A percentile compares a stretch with the other conserved stretches of the same genome.
Conservation (phyloP, 2,888 invertebrate genomes). For the Lucinisca nassula region DNA sequence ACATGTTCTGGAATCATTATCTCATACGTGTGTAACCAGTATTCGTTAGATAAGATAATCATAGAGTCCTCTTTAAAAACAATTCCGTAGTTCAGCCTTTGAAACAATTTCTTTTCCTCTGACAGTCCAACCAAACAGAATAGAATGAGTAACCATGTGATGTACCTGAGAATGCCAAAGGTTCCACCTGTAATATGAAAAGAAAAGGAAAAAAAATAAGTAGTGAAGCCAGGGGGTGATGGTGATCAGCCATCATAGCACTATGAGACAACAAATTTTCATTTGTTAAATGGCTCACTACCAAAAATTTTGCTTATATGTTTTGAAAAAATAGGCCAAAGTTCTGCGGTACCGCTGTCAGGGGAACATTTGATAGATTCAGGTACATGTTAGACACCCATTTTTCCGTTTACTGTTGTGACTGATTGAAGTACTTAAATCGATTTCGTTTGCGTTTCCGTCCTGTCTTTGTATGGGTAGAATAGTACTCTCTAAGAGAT, state of each 20-base stretch:
- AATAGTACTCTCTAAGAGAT: too few relatives aligned
- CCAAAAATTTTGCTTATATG: background rate
- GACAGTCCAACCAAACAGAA: background rate
- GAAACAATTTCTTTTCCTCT: background rate
- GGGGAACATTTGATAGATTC: too few relatives aligned
- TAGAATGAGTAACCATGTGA: background rate
- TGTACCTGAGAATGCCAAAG: background rate
- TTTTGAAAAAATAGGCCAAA: conserved; percentile 18
- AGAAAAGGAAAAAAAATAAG: background rate
- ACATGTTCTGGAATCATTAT: background rate
- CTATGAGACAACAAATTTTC: conserved; percentile 27
- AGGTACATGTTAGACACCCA: too few relatives aligned
- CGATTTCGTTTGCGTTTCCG: too few relatives aligned
- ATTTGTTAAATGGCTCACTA: too few relatives aligned
- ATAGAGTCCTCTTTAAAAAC: background rate
- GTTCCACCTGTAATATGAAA: background rate
- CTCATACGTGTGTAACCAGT: conserved; percentile 12
- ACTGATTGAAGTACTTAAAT: too few relatives aligned
- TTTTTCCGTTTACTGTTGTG: too few relatives aligned
- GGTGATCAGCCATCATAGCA: conserved; percentile 4
- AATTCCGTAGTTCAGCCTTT: conserved; percentile 8
- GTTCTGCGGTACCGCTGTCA: too few relatives aligned
- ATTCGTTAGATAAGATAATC: background rate
- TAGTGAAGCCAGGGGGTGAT: conserved; percentile 10
- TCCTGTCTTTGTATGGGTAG: too few relatives aligned